Base-by-base conservation (phyloP, 2,797 vertebrate genomes). In the Acipenser transmontanus region DNA sequence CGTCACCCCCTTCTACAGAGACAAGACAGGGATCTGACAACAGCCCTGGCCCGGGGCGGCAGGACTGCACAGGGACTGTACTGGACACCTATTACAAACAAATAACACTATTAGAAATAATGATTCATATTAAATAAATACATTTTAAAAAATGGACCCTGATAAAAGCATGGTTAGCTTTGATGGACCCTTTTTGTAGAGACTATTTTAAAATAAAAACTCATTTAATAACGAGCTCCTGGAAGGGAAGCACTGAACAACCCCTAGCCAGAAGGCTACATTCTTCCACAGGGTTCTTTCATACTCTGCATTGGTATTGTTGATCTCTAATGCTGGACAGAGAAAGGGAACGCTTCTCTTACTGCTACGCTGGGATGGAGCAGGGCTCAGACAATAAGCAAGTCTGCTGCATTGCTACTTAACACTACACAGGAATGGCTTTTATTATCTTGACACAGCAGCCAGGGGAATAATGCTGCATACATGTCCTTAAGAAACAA, bases 1-100 rank as follows among this genome's bases (percentile, higher is more conserved):
- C 51, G 97, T 99, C 81, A 99, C 97, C 1, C 97, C 97, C 62
- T 99, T 99, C 91, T 99, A 94, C 86, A 98, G 94, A 61, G 95
- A 88, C 87, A 89, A 78, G 78, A 80, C 82, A 8, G 78, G 80
- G 67, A 52, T 89, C 75, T 91, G 87, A 91, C 59, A 0, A 7
- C 20, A 13, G 8, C n/a, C 54, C 10, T n/a, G 59, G 81, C 89
- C 78, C 90, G 86, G 89, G 77, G 63, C 72, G 64, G 47, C n/a
- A 6, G 8, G 50, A 47, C 2, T 12, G 12, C 7, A n/a, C 8
- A 20, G 14, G 10, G 34, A 17, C 17, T 17, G 17, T 17, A 17
- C 17, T 17, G 17, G 17, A 34, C 13, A 34, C 34, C 2, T 34
- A 34, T 34, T 34, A 61, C 34, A 34, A 61, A 7, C 6, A 34